Conservation (phyloP, 2,888 invertebrate species). For the Macrosoma leucophasiata region DNA sequence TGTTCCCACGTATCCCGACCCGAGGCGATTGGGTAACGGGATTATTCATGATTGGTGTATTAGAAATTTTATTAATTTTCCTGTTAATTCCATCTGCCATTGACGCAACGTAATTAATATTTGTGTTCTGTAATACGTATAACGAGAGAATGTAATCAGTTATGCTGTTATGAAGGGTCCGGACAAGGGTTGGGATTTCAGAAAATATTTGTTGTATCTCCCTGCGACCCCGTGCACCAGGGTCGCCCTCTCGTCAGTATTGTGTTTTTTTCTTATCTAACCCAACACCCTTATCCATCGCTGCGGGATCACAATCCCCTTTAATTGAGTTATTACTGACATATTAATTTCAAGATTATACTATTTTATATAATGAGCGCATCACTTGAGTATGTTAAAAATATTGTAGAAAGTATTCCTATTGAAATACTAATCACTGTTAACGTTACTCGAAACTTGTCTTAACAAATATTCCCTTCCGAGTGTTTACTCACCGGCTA, state of each 20-base stretch:
- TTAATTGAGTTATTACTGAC: constrained; percentile 69
- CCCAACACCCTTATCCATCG: constrained; percentile 40
- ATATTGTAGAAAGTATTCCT: too few relatives aligned
- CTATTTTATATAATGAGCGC: constrained; percentile 23
- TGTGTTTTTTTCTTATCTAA: constrained; percentile 49
- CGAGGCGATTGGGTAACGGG: too few relatives aligned
- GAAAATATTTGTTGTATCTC: constrained; percentile 44
- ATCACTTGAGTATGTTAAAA: neutral
- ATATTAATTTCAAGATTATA: constrained; percentile 53
- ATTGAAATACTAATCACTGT: too few relatives aligned
- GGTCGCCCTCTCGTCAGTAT: constrained; percentile 40
- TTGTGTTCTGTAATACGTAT: constrained; percentile 52
- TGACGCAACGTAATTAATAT: constrained; percentile 32
- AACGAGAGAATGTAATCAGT: constrained; percentile 66
- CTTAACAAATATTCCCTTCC: too few relatives aligned
- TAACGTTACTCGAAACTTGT: too few relatives aligned
- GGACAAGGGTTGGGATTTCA: constrained; percentile 47
- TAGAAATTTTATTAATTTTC: neutral
- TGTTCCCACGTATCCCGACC: constrained; percentile 49
- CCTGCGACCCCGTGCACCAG: constrained; percentile 34
- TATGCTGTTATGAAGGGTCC: constrained; percentile 49
- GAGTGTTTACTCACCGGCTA: constrained; percentile 55
- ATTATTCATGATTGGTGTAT: neutral
- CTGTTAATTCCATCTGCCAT: constrained; percentile 8
- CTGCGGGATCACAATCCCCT: constrained; percentile 53